Evolutionary conservation across 2,888 invertebrate species (phyloP).

Genomic region (Desoria tigrina): DNA sequence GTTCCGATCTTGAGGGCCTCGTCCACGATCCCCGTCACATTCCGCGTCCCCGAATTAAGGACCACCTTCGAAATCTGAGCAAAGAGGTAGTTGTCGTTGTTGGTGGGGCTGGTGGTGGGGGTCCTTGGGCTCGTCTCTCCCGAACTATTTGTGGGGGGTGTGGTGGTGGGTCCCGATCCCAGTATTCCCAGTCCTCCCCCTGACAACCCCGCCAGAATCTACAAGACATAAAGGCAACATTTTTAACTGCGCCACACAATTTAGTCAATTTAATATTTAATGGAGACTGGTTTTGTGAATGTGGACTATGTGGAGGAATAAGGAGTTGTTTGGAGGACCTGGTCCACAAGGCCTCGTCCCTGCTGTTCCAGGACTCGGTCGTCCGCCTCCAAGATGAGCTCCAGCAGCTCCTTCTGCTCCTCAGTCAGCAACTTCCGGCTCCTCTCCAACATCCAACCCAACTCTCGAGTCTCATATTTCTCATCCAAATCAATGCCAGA

Average conservation of each 20-base stretch:
- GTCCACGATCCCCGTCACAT: slow-evolving; percentile 36
- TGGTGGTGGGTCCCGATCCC: slow-evolving; percentile 2
- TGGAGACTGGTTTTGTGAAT: too few relatives aligned
- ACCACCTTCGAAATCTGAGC: slow-evolving; percentile 27
- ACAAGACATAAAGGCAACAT: neutral
- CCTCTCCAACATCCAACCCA: neutral
- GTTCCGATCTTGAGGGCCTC: slow-evolving; percentile 34
- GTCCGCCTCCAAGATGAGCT: slow-evolving; percentile 32
- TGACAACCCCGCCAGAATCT: slow-evolving; percentile 11
- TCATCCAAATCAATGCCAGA: too few relatives aligned
- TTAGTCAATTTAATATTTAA: too few relatives aligned
- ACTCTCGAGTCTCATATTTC: neutral
- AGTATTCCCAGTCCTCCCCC: neutral
- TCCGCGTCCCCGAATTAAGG: slow-evolving; percentile 23
- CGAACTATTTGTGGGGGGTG: neutral
- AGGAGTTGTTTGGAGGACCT: too few relatives aligned
- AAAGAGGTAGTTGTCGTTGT: slow-evolving; percentile 34
- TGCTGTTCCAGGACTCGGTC: slow-evolving; percentile 29
- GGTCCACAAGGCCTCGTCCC: slow-evolving; percentile 32
- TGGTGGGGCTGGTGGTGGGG: slow-evolving; percentile 5
- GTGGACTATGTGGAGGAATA: too few relatives aligned
- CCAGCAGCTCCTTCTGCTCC: slow-evolving; percentile 28
- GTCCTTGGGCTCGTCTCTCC: neutral
- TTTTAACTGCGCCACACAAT: neutral
- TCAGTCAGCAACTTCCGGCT: slow-evolving; percentile 13